Conservation (phyloP, 2,888 invertebrate species). For the Erannis defoliaria region DNA sequence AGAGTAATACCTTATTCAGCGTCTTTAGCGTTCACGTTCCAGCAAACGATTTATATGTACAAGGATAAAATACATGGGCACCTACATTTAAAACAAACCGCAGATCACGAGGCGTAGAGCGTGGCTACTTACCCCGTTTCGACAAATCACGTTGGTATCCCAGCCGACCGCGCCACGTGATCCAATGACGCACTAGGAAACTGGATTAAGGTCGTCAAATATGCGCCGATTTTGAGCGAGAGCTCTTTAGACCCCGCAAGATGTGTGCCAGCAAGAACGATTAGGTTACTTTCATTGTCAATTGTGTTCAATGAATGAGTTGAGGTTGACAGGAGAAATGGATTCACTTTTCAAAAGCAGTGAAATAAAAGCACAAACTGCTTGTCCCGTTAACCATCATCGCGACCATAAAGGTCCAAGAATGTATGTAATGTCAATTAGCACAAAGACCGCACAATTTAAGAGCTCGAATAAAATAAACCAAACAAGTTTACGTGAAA, state of each 20-base stretch:
- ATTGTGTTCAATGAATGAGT: constrained; percentile 24
- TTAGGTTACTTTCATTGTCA: constrained; percentile 35
- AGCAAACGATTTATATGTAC: constrained; percentile 41
- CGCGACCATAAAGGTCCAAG: constrained; percentile 8
- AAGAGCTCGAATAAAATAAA: constrained; percentile 37
- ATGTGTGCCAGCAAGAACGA: constrained; percentile 30
- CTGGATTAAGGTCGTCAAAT: constrained; percentile 39
- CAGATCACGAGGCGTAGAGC: constrained; percentile 61
- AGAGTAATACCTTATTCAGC: constrained; percentile 38
- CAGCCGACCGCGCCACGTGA: constrained; percentile 53
- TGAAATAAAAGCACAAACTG: constrained; percentile 9
- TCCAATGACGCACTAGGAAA: constrained; percentile 56
- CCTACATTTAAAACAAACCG: constrained; percentile 50
- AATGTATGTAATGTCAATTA: constrained; percentile 20
- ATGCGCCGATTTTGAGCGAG: constrained; percentile 26
- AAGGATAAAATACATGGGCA: constrained; percentile 42
- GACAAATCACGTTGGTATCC: constrained; percentile 59
- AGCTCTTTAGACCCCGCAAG: constrained; percentile 25
- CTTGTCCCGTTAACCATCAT: constrained; percentile 24
- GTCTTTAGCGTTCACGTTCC: constrained; percentile 45
- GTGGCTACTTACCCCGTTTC: constrained; percentile 60
- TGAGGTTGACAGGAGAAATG: constrained; percentile 28
- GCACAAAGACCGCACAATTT: constrained; percentile 15
- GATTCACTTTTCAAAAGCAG: constrained; percentile 25
- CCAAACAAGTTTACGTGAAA: constrained; percentile 39